Conservation (phyloP, 2,113 vertebrate species). For the Porphyrio hochstetteri region DNA sequence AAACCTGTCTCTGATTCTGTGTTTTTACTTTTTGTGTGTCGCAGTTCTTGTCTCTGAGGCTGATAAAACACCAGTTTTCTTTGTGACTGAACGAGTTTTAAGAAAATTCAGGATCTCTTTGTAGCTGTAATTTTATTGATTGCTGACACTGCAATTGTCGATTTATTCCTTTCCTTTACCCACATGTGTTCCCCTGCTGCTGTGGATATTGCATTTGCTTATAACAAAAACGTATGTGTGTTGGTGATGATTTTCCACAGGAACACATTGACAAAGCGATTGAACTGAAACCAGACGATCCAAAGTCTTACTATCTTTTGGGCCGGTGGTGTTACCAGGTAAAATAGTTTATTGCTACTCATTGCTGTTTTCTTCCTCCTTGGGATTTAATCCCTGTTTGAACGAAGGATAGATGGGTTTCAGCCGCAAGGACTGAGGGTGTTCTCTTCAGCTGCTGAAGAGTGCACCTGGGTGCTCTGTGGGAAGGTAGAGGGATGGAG, state of each 20-base stretch:
- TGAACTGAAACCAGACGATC: conserved; percentile 75
- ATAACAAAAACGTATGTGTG: rapidly evolving
- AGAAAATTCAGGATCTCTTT: not conserved
- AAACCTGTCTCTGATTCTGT: too few relatives aligned
- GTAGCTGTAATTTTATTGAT: not conserved
- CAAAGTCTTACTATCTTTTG: conserved; percentile 75
- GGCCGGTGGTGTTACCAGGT: conserved; percentile 85
- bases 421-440: not conserved
- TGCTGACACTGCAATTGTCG: not conserved
- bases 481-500: not conserved
- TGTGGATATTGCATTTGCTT: not conserved
- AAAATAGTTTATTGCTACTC: not conserved
- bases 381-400: not conserved
- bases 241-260: conserved; percentile 38
- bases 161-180: not conserved
- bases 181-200: not conserved
- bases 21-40: too few relatives aligned
- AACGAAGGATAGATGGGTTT: not conserved
- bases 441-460: not conserved
- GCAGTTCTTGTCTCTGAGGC: not conserved
- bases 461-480: rapidly evolving
- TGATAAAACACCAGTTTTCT: not conserved
- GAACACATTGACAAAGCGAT: conserved; percentile 81
- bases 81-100: not conserved
- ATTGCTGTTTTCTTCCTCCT: not conserved